phyloP scores from a whole-genome alignment of 2,113 vertebrate genomes.

The Oryzias celebensis region DNA sequence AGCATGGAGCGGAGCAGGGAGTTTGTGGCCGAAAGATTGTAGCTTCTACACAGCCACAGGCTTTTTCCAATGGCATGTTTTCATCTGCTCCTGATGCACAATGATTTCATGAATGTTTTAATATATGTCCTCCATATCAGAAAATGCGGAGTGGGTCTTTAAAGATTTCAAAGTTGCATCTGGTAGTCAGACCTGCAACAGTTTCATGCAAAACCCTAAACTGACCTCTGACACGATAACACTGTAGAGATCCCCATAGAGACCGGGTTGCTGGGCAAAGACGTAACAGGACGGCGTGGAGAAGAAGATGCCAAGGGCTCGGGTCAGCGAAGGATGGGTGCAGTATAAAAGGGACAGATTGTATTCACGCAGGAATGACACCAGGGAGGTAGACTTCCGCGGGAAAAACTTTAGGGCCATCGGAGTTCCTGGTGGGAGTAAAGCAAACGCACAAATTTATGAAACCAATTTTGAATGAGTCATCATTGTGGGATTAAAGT shows the following conservation, averaged over 20 bases:
- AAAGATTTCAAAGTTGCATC: background rate
- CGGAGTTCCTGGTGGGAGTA: slow-evolving; percentile 73
- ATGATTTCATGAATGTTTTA: too few relatives aligned
- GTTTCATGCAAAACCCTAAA: slow-evolving; percentile 17
- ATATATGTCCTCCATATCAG: too few relatives aligned
- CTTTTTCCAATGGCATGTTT: too few relatives aligned
- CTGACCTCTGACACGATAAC: slow-evolving; percentile 83
- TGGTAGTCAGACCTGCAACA: background rate
- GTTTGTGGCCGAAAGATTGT: too few relatives aligned
- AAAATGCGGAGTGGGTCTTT: too few relatives aligned
- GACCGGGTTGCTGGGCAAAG: slow-evolving; percentile 87
- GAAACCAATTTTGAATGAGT: slow-evolving; percentile 4
- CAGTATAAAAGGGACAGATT: slow-evolving; percentile 87
- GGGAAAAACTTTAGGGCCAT: slow-evolving; percentile 90
- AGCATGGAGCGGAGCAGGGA: too few relatives aligned
- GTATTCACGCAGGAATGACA: slow-evolving; percentile 88
- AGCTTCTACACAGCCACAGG: too few relatives aligned
- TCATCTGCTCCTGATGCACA: too few relatives aligned
- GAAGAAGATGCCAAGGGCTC: slow-evolving; percentile 84
- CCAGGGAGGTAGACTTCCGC: slow-evolving; percentile 73
- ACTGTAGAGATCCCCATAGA: slow-evolving; percentile 85
- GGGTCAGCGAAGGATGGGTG: slow-evolving; percentile 83
- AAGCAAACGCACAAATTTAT: slow-evolving; percentile 7
- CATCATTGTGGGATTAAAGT: slow-evolving; percentile 1
- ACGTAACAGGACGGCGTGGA: slow-evolving; percentile 84